phyloP scores from a whole-genome alignment of 2,888 invertebrate genomes.

The Cerastoderma edule region DNA sequence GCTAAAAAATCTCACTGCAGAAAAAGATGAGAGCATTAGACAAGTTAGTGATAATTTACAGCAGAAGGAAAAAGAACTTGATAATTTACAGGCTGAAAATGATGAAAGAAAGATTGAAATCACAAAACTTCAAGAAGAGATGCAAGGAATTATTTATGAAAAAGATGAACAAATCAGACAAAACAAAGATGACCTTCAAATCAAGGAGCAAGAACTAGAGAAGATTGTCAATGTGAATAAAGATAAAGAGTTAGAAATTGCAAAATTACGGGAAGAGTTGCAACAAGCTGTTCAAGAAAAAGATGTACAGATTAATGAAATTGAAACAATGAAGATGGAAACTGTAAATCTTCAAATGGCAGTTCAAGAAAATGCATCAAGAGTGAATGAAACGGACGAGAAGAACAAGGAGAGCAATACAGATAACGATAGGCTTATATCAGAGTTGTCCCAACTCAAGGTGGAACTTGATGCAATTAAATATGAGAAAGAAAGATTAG shows the following conservation, averaged over 20 bases:
- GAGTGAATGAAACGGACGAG: constrained; percentile 37
- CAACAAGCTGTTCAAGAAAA: constrained; percentile 44
- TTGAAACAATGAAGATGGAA: constrained; percentile 50
- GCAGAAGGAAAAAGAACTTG: constrained; percentile 22
- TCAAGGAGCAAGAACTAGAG: too few species aligned
- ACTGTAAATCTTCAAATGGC: constrained; percentile 30
- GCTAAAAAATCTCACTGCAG: constrained; percentile 22
- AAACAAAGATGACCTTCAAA: too few species aligned
- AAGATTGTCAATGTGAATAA: constrained; percentile 12
- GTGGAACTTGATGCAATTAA: constrained; percentile 28
- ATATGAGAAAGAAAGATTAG: constrained; percentile 21
- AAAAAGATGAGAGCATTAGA: constrained; percentile 20
- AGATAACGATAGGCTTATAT: constrained; percentile 31
- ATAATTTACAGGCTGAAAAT: constrained; percentile 30
- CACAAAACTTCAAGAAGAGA: constrained; percentile 19
- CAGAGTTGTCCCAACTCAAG: constrained; percentile 32
- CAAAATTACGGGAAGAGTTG: constrained; percentile 32
- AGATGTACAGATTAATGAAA: constrained; percentile 20
- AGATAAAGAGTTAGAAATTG: constrained; percentile 32
- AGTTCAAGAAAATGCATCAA: constrained; percentile 28
- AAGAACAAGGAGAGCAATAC: constrained; percentile 15
- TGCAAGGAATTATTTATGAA: constrained; percentile 14
- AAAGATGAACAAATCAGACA: too few species aligned
- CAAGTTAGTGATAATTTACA: constrained; percentile 39
- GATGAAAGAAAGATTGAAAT: constrained; percentile 22